These are phyloP conservation scores for Etia nguti DNA, from an alignment of 2,113 vertebrate species.

Conservation along the genomic window DNA sequence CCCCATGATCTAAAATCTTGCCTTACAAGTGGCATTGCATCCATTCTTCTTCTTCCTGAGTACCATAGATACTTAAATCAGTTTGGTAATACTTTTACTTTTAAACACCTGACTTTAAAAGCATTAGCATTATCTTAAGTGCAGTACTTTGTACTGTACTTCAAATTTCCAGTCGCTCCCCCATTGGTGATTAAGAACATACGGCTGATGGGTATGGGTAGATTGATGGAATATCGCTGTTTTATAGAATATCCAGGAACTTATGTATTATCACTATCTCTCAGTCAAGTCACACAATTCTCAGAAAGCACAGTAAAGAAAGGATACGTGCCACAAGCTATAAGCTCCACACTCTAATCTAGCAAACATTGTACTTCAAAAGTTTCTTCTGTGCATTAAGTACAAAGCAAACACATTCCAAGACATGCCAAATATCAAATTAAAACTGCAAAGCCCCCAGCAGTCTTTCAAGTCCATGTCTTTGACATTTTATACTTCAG, in stretches of 20 bases:
- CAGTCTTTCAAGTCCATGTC: constrained; percentile 11
- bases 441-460: not conserved
- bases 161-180: not conserved
- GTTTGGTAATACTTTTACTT: not conserved
- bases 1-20: not conserved
- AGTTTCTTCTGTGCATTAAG: not conserved
- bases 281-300: not conserved
- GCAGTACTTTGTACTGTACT: not conserved
- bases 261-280: not conserved
- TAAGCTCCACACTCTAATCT: not conserved
- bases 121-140: not conserved
- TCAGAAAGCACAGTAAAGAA: not conserved
- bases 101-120: not conserved
- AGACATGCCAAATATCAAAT: not conserved
- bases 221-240: not conserved
- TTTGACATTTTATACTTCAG: not conserved
- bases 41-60: not conserved
- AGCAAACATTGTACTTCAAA: not conserved
- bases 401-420: not conserved
- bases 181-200: not conserved
- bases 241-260: not conserved
- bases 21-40: not conserved
- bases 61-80: not conserved
- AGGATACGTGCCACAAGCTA: not conserved
- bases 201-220: not conserved